A percentile compares a stretch with the other conserved stretches of the same genome.
phyloP scores from a whole-genome alignment of 1,140 invertebrate species.

The Latrodectus geometricus region DNA sequence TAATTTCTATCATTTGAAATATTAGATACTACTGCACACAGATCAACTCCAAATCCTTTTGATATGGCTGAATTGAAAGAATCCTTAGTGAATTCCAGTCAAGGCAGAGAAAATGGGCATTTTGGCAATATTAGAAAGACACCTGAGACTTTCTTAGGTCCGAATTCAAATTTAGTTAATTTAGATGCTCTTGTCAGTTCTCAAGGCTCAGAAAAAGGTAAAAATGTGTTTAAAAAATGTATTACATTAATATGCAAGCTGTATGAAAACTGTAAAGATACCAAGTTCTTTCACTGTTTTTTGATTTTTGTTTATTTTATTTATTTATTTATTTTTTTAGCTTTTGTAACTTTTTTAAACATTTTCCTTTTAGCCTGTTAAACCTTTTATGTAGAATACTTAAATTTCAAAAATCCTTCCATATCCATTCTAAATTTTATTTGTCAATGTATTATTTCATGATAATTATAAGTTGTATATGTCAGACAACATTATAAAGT shows the following conservation, averaged over 20 bases:
- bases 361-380: no score
- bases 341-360: no score
- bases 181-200: constrained; percentile 90
- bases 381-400: no score
- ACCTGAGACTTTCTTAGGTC: constrained; percentile 91
- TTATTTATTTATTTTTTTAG: no score
- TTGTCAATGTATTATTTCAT: no score
- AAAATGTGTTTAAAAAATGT: background rate
- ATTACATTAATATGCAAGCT: background rate
- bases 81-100: constrained; percentile 22
- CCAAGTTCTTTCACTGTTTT: no score
- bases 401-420: no score
- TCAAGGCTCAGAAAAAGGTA: constrained; percentile 62
- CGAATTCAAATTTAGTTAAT: constrained; percentile 94
- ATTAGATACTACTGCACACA: constrained; percentile 52
- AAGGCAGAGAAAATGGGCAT: constrained; percentile 40
- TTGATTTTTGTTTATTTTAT: no score
- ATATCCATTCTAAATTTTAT: no score
- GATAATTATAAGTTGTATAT: no score
- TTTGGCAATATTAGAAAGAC: constrained; percentile 77
- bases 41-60: constrained; percentile 59
- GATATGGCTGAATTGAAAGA: constrained; percentile 59
- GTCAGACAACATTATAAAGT: no score
- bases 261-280: no score
- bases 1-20: constrained; percentile 5